phyloP scores from a whole-genome alignment of 2,113 vertebrate genomes.

The Percopsis transmontana region DNA sequence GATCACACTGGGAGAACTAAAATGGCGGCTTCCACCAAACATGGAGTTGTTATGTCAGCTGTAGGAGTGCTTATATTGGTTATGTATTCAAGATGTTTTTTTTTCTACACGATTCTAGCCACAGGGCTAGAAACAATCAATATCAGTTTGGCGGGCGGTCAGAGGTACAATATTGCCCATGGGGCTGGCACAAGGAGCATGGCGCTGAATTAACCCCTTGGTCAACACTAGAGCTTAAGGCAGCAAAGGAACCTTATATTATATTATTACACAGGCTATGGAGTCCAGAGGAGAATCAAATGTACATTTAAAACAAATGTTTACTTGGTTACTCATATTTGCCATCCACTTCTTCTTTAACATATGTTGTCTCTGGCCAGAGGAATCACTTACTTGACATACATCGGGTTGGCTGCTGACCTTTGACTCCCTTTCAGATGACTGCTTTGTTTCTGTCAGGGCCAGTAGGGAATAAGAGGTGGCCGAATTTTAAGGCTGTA shows the following conservation, averaged over 20 bases:
- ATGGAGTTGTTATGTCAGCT: slow-evolving; percentile 41
- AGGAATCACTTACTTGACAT: slow-evolving; percentile 4
- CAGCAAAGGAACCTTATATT: neutral
- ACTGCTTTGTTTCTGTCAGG: slow-evolving; percentile 5
- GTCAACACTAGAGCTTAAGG: neutral
- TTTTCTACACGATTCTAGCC: neutral
- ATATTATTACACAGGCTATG: neutral
- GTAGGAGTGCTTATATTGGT: slow-evolving; percentile 7
- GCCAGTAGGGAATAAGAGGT: slow-evolving; percentile 11
- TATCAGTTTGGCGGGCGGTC: neutral
- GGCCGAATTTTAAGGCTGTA: slow-evolving; percentile 15
- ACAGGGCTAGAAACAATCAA: neutral
- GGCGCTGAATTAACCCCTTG: neutral
- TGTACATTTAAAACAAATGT: neutral
- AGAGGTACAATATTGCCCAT: neutral
- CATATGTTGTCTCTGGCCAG: slow-evolving; percentile 17
- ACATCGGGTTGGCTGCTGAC: slow-evolving; percentile 18
- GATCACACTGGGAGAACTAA: too few relatives aligned
- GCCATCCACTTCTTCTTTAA: slow-evolving; percentile 7
- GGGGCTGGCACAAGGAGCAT: neutral
- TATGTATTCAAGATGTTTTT: slow-evolving; percentile 1
- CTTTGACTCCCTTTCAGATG: slow-evolving; percentile 31
- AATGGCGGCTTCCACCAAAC: neutral
- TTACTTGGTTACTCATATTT: neutral
- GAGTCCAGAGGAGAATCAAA: neutral